Percentiles rank a stretch among this genome's conserved stretches.
These are phyloP conservation scores for Dissostichus mawsoni DNA, from an alignment of 2,113 vertebrate genomes.

Conservation along the genomic window DNA sequence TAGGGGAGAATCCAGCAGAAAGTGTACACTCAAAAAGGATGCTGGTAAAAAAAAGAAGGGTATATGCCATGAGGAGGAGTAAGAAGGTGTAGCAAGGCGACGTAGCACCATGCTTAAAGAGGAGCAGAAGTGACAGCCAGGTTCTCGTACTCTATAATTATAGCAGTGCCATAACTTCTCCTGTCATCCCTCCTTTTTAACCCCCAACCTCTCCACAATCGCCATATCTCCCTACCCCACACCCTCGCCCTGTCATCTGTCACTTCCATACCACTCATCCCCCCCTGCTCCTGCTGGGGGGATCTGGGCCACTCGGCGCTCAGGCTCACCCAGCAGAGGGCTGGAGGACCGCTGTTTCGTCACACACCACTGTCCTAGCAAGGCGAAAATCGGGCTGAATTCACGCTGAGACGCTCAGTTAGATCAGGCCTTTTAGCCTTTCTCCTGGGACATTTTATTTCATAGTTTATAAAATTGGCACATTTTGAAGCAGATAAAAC, in stretches of 20 bases:
- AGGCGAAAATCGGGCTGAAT: not conserved
- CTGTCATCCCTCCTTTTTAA: conserved; percentile 24
- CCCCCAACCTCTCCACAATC: not conserved
- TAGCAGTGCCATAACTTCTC: conserved; percentile 26
- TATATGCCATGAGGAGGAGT: not conserved
- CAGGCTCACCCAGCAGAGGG: not conserved
- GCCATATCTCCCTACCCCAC: not conserved
- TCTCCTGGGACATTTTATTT: not conserved
- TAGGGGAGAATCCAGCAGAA: not conserved
- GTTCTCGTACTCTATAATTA: conserved; percentile 55
- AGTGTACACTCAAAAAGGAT: not conserved
- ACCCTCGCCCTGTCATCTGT: conserved; percentile 37
- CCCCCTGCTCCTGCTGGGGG: conserved; percentile 9
- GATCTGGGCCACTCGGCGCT: conserved; percentile 35
- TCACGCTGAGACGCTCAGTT: not conserved
- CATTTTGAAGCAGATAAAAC: not conserved
- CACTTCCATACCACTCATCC: conserved; percentile 40
- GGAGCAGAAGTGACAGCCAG: conserved; percentile 45
- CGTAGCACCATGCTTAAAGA: conserved; percentile 4
- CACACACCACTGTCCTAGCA: conserved; percentile 18
- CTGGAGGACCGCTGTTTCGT: conserved; percentile 21
- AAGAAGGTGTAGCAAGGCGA: not conserved
- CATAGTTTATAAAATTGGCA: not conserved
- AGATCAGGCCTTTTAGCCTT: not conserved
- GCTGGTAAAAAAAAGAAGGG: not conserved